A percentile compares a stretch with the other conserved stretches of the same genome.
phyloP scores from a whole-genome alignment of 2,888 invertebrate genomes.

The Podabrus alpinus region DNA sequence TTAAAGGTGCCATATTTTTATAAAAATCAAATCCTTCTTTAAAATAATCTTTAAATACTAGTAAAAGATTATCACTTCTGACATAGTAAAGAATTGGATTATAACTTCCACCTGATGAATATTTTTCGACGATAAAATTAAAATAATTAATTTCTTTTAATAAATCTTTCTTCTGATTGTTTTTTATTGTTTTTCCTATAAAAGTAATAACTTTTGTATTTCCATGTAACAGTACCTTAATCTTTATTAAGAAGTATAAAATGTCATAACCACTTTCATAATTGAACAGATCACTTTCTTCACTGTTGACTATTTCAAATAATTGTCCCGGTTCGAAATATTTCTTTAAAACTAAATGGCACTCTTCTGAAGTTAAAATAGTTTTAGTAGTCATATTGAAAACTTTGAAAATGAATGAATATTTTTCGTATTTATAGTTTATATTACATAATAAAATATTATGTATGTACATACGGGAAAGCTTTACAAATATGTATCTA shows the following conservation, averaged over 20 bases:
- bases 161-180: not conserved
- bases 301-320: constrained; percentile 13
- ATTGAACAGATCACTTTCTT: not conserved
- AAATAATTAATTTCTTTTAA: not conserved
- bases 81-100: constrained; percentile 22
- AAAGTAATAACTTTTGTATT: not conserved
- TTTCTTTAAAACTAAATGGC: not conserved
- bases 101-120: not conserved
- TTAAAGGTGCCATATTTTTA: not conserved
- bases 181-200: not conserved
- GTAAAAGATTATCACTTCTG: constrained; percentile 10
- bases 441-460: no score
- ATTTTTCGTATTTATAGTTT: not conserved
- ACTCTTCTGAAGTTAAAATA: not conserved
- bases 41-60: constrained; percentile 53
- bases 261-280: not conserved
- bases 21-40: constrained; percentile 42
- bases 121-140: not conserved
- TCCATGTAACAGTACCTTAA: not conserved
- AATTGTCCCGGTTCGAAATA: constrained; percentile 3
- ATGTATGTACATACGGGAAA: no score
- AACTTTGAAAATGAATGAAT: constrained; percentile 15
- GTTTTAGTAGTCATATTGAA: not conserved
- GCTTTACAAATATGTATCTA: no score
- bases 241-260: not conserved